These are phyloP conservation scores for Idaea straminata DNA, from an alignment of 2,888 invertebrate genomes.

Conservation along the genomic window DNA sequence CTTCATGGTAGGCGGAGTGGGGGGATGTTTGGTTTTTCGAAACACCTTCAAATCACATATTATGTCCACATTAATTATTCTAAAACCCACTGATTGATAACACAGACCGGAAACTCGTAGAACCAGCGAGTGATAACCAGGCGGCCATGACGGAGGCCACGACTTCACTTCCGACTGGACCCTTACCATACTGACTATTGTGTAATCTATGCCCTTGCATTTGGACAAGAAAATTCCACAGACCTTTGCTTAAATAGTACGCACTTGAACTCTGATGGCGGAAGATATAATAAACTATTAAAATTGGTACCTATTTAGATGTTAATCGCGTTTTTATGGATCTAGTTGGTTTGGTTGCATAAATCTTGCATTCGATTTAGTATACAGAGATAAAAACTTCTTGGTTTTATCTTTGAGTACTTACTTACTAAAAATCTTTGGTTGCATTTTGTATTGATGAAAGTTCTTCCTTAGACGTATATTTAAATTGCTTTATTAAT, in stretches of 20 bases:
- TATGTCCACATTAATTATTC: neutral
- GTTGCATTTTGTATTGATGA: too few species aligned
- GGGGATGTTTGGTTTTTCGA: too few species aligned
- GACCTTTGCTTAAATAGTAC: neutral
- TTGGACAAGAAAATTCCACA: conserved; percentile 27
- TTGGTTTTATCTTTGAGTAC: too few species aligned
- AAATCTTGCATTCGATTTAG: neutral
- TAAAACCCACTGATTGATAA: conserved; percentile 13
- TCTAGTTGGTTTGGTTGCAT: neutral
- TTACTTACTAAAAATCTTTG: too few species aligned
- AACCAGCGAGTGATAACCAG: conserved; percentile 36
- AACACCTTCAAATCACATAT: neutral
- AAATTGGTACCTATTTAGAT: neutral
- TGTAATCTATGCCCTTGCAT: conserved; percentile 23
- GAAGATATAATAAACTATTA: neutral
- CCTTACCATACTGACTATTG: conserved; percentile 7
- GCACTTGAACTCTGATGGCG: neutral
- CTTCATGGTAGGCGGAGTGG: too few species aligned
- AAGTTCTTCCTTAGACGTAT: too few species aligned
- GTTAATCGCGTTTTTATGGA: neutral
- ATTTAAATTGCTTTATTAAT: too few species aligned
- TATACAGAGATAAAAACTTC: neutral
- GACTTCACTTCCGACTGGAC: conserved; percentile 44
- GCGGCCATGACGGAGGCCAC: conserved; percentile 45
- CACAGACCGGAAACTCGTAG: conserved; percentile 20